Conservation (phyloP, 2,797 vertebrate genomes). For the Sternarchorhynchus goeldii region DNA sequence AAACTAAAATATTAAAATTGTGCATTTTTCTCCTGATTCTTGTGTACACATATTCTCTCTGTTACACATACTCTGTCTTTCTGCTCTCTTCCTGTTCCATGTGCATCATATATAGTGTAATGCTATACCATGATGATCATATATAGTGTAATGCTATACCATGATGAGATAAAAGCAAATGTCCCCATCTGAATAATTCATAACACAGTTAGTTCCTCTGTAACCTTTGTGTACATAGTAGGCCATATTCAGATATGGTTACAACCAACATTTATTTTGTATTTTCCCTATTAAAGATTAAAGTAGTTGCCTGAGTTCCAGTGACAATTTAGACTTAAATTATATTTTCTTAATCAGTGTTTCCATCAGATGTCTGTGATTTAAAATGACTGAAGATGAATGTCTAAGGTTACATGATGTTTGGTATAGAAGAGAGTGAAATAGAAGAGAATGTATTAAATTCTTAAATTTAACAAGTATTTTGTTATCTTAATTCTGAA, state of each 20-base stretch:
- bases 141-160: too few relatives aligned
- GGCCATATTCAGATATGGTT: not conserved
- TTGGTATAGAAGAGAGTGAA: too few relatives aligned
- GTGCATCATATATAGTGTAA: not conserved
- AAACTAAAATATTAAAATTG: too few relatives aligned
- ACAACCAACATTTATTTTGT: not conserved
- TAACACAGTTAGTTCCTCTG: not conserved
- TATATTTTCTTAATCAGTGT: too few relatives aligned
- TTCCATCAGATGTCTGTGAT: too few relatives aligned
- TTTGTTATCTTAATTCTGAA: too few relatives aligned
- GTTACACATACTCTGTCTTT: not conserved
- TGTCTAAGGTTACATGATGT: too few relatives aligned
- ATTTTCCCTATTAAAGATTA: not conserved
- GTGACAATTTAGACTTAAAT: too few relatives aligned
- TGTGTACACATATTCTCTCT: not conserved
- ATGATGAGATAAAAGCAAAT: not conserved
- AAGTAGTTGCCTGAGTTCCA: not conserved
- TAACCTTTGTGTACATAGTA: not conserved
- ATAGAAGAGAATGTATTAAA: too few relatives aligned
- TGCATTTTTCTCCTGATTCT: not conserved
- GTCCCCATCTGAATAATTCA: not conserved
- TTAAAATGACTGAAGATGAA: too few relatives aligned
- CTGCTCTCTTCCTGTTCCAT: not conserved
- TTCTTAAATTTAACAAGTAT: too few relatives aligned
- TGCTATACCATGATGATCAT: too few relatives aligned